Base-by-base conservation (phyloP, 2,888 invertebrate genomes). In the Diarsia rubi region DNA sequence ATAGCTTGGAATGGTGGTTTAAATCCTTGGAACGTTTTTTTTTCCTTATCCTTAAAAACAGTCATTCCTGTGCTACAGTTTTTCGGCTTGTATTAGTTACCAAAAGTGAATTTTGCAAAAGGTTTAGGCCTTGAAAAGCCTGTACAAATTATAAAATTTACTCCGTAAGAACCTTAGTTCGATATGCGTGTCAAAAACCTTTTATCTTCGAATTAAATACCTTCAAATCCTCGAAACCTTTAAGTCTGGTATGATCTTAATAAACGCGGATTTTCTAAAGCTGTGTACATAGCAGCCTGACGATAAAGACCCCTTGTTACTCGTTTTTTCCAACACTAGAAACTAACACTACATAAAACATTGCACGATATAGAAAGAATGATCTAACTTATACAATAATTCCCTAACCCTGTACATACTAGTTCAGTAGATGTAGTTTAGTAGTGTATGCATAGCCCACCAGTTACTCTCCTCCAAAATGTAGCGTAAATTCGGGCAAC, bases 291-390 rank as follows among this genome's bases (percentile, higher is more conserved):
- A 78, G 83, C 89, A 94, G 94, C 95, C 93, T 93, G 91, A 90
- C 92, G 95, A 94, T 94, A 93, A 95, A 96, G 95, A 95, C 94
- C 96, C 95, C 93, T 91, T 94, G 96, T 96, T 96, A 96, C 95
- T 91, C 82, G 86, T 89, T 91, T 86, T 89, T 88, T 92, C 94
- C 95, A 95, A 96, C 96, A 96, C 95, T 93, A 91, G 90, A 93
- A 89, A 92, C 93, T 94, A 95, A 94, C 93, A 88, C 75, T 81
- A 83, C 86, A 84, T 86, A 81, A 84, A 85, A 73, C 84, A 80
- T 80, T 86, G 86, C 86, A 87, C 75, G 85, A 83, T 49, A 66
- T 80, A 84, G 85, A 78, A 73, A 83, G 65, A 73, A 72, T 80
- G 73, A 76, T 79, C 76, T 86, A 85, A 86, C 88, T 64, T 65